Conservation (phyloP, 2,888 invertebrate genomes). For the Conomelus anceps region DNA sequence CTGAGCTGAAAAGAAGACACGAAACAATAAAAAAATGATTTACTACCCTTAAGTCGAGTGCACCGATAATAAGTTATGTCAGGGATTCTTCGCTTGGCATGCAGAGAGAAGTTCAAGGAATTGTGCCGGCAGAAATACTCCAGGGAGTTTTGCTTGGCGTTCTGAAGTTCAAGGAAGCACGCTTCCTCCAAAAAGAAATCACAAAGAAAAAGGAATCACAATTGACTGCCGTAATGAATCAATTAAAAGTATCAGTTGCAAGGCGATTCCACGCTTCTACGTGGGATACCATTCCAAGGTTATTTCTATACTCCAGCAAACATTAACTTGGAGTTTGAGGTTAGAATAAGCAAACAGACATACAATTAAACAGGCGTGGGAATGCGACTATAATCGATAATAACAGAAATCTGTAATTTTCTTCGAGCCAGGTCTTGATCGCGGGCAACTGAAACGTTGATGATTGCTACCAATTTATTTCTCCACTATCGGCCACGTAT, state of each 20-base stretch:
- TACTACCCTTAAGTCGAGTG: neutral
- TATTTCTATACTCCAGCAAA: neutral
- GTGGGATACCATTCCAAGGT: neutral
- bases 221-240: neutral
- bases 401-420: neutral
- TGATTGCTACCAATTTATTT: neutral
- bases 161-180: neutral
- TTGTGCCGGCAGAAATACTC: neutral
- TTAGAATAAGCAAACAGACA: neutral
- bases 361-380: neutral
- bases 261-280: neutral
- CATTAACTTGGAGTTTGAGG: neutral
- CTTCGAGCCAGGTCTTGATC: no score
- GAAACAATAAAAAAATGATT: neutral
- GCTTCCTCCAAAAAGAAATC: neutral
- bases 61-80: neutral
- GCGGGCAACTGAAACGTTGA: neutral
- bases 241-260: neutral
- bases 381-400: neutral
- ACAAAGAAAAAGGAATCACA: neutral
- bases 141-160: neutral
- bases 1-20: neutral
- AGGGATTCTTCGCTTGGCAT: neutral
- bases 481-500: neutral
- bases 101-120: no score